These are phyloP conservation scores for Formicarius rufipectus DNA, from an alignment of 2,113 vertebrate genomes.

Conservation along the genomic window DNA sequence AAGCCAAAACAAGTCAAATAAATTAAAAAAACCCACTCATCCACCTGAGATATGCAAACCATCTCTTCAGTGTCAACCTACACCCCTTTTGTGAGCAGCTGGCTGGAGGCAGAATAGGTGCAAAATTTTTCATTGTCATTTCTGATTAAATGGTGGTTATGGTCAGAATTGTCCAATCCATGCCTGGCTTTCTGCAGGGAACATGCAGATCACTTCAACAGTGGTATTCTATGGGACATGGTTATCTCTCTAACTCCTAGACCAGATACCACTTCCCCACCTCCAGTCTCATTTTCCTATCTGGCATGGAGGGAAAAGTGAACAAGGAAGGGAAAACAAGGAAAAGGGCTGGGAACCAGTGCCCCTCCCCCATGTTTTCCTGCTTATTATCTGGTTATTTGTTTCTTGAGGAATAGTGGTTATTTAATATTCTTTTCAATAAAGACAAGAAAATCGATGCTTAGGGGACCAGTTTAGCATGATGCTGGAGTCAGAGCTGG, in stretches of 20 bases:
- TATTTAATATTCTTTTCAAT: not conserved
- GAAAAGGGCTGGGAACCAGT: not conserved
- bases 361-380: not conserved
- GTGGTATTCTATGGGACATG: accelerated
- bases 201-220: not conserved
- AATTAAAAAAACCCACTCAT: not conserved
- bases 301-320: not conserved
- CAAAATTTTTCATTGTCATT: not conserved
- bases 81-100: not conserved
- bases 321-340: not conserved
- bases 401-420: not conserved
- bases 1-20: not conserved
- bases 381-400: not conserved
- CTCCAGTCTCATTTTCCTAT: not conserved
- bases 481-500: not conserved
- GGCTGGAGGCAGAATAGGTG: accelerated
- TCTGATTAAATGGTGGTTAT: not conserved
- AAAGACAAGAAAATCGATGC: not conserved
- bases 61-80: not conserved
- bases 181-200: not conserved
- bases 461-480: not conserved
- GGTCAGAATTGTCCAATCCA: not conserved
- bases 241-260: not conserved
- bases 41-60: not conserved
- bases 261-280: not conserved